A percentile compares a stretch with the other conserved stretches of the same genome.
These are phyloP conservation scores for Emydocephalus ijimae DNA, from an alignment of 2,113 vertebrate genomes.

Conservation along the genomic window DNA sequence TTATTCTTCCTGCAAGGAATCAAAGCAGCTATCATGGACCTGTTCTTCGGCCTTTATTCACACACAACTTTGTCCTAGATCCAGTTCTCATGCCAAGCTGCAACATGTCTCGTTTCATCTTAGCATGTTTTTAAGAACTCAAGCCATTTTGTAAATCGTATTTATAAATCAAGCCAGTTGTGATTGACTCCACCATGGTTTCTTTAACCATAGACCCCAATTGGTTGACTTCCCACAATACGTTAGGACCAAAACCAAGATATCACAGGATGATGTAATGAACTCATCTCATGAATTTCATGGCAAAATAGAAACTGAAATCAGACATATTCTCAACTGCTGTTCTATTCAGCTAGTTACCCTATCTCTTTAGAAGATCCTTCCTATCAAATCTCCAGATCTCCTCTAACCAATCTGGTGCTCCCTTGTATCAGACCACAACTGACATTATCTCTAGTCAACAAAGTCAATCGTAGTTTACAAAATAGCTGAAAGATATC, in stretches of 20 bases:
- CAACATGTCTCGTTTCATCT: background rate
- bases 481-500: background rate
- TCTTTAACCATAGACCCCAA: background rate
- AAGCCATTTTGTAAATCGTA: background rate
- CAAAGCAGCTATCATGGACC: background rate
- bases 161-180: background rate
- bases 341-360: background rate
- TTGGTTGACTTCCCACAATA: background rate
- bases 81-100: background rate
- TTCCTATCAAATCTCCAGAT: background rate
- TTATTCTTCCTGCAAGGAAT: background rate
- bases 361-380: background rate
- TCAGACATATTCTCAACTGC: too few relatives aligned
- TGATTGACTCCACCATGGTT: background rate
- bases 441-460: background rate
- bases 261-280: background rate
- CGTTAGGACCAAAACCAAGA: background rate
- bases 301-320: background rate
- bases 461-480: background rate
- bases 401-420: too few relatives aligned
- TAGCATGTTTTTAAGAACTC: background rate
- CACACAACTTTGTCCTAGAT: background rate
- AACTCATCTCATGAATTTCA: background rate
- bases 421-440: background rate
- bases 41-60: background rate